Conservation (phyloP, 1,140 invertebrate species). For the Mylabris phalerata region DNA sequence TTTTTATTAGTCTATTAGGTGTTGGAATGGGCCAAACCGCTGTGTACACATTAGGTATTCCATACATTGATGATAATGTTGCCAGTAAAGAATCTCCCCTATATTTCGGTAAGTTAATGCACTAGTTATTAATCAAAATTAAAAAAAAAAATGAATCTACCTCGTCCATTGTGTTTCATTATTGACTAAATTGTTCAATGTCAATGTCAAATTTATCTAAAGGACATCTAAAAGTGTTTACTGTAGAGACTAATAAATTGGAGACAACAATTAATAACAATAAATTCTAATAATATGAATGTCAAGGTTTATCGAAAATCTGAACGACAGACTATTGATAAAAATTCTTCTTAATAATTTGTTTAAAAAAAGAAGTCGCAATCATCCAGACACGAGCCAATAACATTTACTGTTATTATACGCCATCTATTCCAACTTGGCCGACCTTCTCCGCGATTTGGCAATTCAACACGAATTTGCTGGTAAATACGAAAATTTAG, state of each 20-base stretch:
- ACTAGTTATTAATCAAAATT: neutral
- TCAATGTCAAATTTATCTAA: slow-evolving; percentile 17
- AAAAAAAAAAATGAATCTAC: neutral
- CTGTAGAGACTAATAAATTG: slow-evolving; percentile 11
- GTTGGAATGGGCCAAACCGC: slow-evolving; percentile 91
- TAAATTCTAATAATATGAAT: slow-evolving; percentile 14
- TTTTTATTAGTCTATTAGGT: slow-evolving; percentile 78
- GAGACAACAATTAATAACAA: slow-evolving; percentile 15
- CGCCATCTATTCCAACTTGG: no score
- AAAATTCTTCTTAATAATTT: neutral
- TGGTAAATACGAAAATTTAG: no score
- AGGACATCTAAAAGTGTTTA: slow-evolving; percentile 16
- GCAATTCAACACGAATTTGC: no score
- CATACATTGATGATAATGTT: slow-evolving; percentile 91
- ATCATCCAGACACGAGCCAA: no score
- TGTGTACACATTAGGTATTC: slow-evolving; percentile 88
- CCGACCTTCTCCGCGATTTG: no score
- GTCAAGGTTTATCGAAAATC: slow-evolving; percentile 16
- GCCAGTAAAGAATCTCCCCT: slow-evolving; percentile 86
- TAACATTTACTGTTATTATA: no score
- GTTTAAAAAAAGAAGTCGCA: no score
- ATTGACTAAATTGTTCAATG: neutral
- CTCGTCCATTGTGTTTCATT: no score
- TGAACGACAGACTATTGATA: neutral
- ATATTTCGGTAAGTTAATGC: slow-evolving; percentile 70